These are phyloP conservation scores for Macquaria ambigua DNA, from an alignment of 2,113 vertebrate species.

Conservation along the genomic window DNA sequence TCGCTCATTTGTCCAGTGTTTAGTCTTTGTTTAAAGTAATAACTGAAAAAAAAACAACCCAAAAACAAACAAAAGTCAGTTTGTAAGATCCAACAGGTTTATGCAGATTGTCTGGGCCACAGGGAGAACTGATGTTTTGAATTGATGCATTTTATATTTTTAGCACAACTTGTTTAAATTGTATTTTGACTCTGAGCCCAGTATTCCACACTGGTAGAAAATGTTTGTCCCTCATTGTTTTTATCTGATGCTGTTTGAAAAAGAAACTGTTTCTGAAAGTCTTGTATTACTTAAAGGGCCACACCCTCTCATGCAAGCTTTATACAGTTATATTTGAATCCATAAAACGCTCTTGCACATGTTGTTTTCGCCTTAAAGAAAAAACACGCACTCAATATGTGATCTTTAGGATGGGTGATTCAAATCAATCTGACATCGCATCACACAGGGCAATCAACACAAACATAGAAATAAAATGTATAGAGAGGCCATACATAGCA, in stretches of 20 bases:
- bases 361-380: neutral
- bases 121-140: slow-evolving; percentile 7
- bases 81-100: slow-evolving; percentile 45
- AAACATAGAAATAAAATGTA: too few relatives aligned
- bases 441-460: too few relatives aligned
- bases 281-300: neutral
- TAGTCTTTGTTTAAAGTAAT: slow-evolving; percentile 69
- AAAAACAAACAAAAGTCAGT: neutral
- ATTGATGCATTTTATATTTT: slow-evolving; percentile 25
- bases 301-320: neutral
- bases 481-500: too few relatives aligned
- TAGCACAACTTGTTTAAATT: neutral
- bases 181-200: neutral
- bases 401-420: too few relatives aligned
- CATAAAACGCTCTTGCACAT: neutral
- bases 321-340: neutral
- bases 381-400: too few relatives aligned
- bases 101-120: slow-evolving; percentile 21
- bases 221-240: neutral
- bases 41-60: neutral
- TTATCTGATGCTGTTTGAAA: neutral
- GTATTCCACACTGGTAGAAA: neutral
- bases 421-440: too few relatives aligned
- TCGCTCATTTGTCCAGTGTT: slow-evolving; percentile 67
- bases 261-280: neutral